Conservation (phyloP, 2,797 vertebrate genomes). For the Enteromius thamalakanensis region DNA sequence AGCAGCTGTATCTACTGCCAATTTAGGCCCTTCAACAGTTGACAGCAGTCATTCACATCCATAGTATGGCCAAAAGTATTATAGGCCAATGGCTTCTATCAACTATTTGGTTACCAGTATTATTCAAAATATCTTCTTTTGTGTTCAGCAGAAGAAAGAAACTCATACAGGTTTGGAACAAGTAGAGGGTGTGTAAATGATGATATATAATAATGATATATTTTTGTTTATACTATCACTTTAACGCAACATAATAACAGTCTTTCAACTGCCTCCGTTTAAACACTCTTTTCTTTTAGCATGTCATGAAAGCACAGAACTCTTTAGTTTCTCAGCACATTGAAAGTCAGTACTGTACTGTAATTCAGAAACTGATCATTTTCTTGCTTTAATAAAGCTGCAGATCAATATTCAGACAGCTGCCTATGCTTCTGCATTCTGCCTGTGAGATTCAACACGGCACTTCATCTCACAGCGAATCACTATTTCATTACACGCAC, state of each 20-base stretch:
- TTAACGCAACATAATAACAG: neutral
- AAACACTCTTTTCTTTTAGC: slow-evolving; percentile 29
- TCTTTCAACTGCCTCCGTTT: slow-evolving; percentile 61
- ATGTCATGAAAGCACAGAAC: slow-evolving; percentile 47
- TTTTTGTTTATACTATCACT: neutral
- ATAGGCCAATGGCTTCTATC: neutral
- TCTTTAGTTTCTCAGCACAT: slow-evolving; percentile 18
- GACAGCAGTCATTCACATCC: neutral
- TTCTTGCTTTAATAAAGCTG: slow-evolving; percentile 5
- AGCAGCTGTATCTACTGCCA: slow-evolving; percentile 61
- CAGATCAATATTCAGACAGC: slow-evolving; percentile 13
- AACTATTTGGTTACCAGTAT: neutral
- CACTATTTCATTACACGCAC: slow-evolving; percentile 72
- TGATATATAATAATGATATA: neutral
- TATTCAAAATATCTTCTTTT: neutral
- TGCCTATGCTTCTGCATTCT: slow-evolving; percentile 1
- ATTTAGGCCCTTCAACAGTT: slow-evolving; percentile 55
- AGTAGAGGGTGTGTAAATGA: neutral
- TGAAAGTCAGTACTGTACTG: slow-evolving; percentile 4
- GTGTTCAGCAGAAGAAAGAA: neutral
- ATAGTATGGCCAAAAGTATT: neutral
- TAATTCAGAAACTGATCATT: slow-evolving; percentile 18
- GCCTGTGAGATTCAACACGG: slow-evolving; percentile 33
- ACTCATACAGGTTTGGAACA: neutral
- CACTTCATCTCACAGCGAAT: slow-evolving; percentile 61